Evolutionary conservation across 2,113 vertebrate genomes (phyloP), one percentile per base, ranked within the genome.

Genomic region (Percina caprodes): DNA sequence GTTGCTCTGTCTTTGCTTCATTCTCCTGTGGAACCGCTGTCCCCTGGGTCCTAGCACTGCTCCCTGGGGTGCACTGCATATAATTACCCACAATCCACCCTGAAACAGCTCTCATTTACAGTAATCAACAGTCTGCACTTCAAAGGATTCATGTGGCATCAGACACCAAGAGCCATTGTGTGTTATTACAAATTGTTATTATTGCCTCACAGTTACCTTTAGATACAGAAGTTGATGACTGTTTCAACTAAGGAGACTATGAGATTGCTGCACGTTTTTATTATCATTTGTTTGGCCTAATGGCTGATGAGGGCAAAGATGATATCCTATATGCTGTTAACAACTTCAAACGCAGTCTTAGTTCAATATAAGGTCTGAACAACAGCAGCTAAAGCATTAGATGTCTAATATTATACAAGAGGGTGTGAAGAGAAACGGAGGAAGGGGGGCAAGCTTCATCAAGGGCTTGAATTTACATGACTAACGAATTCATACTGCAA

Each of bases 31-130:
- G 94, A 93, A 92, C 87, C 35, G 80, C 89, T 85, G 86, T 91
- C 92, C 92, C 93, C 74, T 89, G 92, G 89, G 94, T 88, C 84
- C 81, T 89, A 90, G 90, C 92, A 91, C 92, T 91, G 94, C 88
- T 94, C 93, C 93, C 93, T 85, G 80, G 92, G 82, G 93, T 94
- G 92, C 92, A 92, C 90, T 93, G 93, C 93, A 93, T 93, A 94
- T 94, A 94, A 94, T 94, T 94, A 94, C 92, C 92, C 94, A 94
- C 92, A 93, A 94, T 94, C 92, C 93, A 94, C 93, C 94, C 93
- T 94, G 94, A 94, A 94, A 94, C 91, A 92, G 92, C 93, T 90
- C 93, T 93, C 92, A 94, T 94, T 94, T 94, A 94, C 93, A 93
- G 93, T 93, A 94, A 94, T 94, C 92, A 94, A 94, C 94, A 94